A percentile compares a stretch with the other conserved stretches of the same genome.
These are phyloP conservation scores for Psittacula derbiana DNA, from an alignment of 2,797 vertebrate species.

Conservation along the genomic window DNA sequence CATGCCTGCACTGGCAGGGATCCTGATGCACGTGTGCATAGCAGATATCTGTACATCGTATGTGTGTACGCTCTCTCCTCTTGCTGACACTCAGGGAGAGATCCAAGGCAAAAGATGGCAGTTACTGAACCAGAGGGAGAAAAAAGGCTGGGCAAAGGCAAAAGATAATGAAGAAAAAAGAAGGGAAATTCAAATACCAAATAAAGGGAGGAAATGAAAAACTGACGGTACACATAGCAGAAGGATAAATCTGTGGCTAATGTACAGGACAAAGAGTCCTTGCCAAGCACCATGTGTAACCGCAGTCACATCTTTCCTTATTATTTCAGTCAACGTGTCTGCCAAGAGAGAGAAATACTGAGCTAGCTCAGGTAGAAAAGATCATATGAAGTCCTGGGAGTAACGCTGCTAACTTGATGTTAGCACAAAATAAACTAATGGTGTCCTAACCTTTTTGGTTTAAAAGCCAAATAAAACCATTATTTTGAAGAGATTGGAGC, in stretches of 20 bases:
- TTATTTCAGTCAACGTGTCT: not conserved
- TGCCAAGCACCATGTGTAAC: slow-evolving; percentile 50
- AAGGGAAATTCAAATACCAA: not conserved
- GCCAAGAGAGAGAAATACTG: not conserved
- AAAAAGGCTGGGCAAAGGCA: not conserved
- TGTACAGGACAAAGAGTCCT: slow-evolving; percentile 33
- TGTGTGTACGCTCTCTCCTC: not conserved
- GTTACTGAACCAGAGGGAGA: not conserved
- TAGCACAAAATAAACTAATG: not conserved
- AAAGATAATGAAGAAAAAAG: not conserved
- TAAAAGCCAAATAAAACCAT: not conserved
- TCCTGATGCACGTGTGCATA: accelerated
- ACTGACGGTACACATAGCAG: not conserved
- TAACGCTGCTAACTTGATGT: not conserved
- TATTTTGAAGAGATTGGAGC: not conserved
- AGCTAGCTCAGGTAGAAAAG: slow-evolving; percentile 1
- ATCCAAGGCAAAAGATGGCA: not conserved
- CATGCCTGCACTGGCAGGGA: not conserved
- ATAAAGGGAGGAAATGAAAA: slow-evolving; percentile 53
- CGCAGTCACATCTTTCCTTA: slow-evolving; percentile 40
- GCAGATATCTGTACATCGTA: not conserved
- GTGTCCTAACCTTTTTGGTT: not conserved
- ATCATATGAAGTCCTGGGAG: not conserved
- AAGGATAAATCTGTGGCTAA: slow-evolving; percentile 49
- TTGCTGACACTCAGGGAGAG: not conserved